phyloP scores from a whole-genome alignment of 2,113 vertebrate genomes.

The Pongo pygmaeus region DNA sequence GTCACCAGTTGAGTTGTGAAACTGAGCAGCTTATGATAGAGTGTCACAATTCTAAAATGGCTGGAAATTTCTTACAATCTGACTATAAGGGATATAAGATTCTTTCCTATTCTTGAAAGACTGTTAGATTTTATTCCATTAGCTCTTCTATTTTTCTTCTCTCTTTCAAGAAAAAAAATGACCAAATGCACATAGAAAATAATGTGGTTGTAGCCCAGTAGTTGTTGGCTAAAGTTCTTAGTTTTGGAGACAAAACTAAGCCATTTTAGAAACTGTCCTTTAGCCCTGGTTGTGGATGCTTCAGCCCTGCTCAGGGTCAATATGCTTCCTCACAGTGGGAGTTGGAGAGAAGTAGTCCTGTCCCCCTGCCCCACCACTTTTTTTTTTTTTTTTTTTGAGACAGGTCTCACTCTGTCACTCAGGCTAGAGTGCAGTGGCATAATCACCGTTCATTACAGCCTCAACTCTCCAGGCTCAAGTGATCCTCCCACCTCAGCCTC shows the following conservation, averaged over 20 bases:
- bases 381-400: too few relatives aligned
- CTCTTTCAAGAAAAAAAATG: not conserved
- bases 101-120: not conserved
- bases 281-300: too few relatives aligned
- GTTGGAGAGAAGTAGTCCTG: not conserved
- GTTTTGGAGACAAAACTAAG: not conserved
- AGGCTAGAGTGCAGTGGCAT: too few relatives aligned
- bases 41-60: not conserved
- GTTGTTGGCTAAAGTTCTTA: not conserved
- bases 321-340: not conserved
- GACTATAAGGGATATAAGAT: not conserved
- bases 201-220: not conserved
- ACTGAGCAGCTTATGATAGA: not conserved
- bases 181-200: not conserved
- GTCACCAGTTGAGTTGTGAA: not conserved
- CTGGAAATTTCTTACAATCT: not conserved
- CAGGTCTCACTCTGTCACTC: too few relatives aligned
- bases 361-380: not conserved
- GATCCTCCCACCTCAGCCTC: too few relatives aligned
- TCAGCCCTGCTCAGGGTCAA: not conserved
- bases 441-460: too few relatives aligned
- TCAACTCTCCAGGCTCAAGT: too few relatives aligned
- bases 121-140: not conserved
- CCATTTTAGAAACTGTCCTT: not conserved
- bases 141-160: not conserved